Evolutionary conservation across 1,140 invertebrate genomes (phyloP), one percentile per base, ranked within the genome.

Genomic region (Zaprionus ghesquierei): DNA sequence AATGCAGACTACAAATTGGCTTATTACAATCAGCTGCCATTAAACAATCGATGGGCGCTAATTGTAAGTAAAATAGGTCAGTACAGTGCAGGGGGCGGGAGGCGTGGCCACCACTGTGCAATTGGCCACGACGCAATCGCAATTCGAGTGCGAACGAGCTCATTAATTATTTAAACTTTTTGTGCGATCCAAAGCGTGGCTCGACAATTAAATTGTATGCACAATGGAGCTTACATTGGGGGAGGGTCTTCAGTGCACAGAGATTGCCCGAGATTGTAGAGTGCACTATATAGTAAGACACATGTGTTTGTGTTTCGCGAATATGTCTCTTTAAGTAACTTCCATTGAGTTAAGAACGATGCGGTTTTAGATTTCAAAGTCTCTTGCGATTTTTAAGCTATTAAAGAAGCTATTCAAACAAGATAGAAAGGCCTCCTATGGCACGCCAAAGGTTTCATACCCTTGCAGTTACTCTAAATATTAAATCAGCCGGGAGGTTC

Each of bases 11-110:
- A 51, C 20, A 70, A 81, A 81, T 81, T 82, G 80, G 80, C 80
- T 82, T 82, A 81, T 82, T 75, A 75, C 78, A 82, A 80, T 81
- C 78, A 75, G 75, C 70, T 70, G 66, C 64, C 68, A 75, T 81
- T 81, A 82, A 81, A 78, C 78, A 82, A 82, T 82, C 80, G 78
- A 82, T 77, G 64, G 64, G 55, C 58, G 70, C 65, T 74, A 77
- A 79, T 79, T 77, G 77, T 79, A 74, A 74, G 75, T 74, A 74
- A 77, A 69, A 69, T 53, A 77, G 69, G 13, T n/a, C n/a, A n/a
- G 44, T 22, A 9, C 27, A 10, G 15, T 20, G 5, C 35, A 15
- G 1, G n/a, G 5, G n/a, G 5, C n/a, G 31, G 31, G 31, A 35
- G 60, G 3, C 5, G 20, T 0, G 13, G 35, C 35, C 35, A 38